Base-by-base conservation (phyloP, 2,113 vertebrate genomes). In the Acrocephalus arundinaceus region DNA sequence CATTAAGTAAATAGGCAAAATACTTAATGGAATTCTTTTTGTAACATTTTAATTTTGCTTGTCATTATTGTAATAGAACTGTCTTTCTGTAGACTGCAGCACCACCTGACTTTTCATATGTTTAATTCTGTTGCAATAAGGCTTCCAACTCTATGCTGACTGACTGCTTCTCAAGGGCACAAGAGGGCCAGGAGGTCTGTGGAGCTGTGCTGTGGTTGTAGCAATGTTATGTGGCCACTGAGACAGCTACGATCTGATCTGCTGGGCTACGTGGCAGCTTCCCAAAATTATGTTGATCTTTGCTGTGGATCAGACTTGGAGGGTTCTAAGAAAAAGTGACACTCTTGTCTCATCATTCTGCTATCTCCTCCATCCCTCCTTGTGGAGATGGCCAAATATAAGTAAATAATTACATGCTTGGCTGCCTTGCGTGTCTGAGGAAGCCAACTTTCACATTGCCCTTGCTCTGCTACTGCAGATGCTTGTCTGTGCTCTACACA, bases 41-140 rank as follows among this genome's bases (percentile, higher is more conserved):
- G 58, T 90, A 87, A 82, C 31, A 10, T 89, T 86, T 75, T 61
- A 46, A 79, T 90, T 92, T 92, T 68, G 48, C 52, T 95, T 86
- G 48, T 71, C 2, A 2, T 87, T 85, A 73, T 66, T 73, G 33
- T 49, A 72, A 66, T 58, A 48, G 52, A 89, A 46, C 52, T 82
- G 10, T 75, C 37, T 81, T 89, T 94, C 21, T 75, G 19, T 58
- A 61, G 80, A 51, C 24, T 61, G 73, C 54, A 65, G 62, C 13
- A 28, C 22, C 41, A 25, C 48, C 57, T 92, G 48, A 13, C 39
- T 51, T 90, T 80, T 72, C 2, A 20, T 63, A 52, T 43, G 11
- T 49, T 73, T 70, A 86, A n/a, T 80, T 91, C 43, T 83, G 10
- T 89, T 49, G 15, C 76, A 71, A 0, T 71, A 71, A 85, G 65